Conservation (phyloP, 1,140 invertebrate genomes). For the Spodoptera frugiperda region DNA sequence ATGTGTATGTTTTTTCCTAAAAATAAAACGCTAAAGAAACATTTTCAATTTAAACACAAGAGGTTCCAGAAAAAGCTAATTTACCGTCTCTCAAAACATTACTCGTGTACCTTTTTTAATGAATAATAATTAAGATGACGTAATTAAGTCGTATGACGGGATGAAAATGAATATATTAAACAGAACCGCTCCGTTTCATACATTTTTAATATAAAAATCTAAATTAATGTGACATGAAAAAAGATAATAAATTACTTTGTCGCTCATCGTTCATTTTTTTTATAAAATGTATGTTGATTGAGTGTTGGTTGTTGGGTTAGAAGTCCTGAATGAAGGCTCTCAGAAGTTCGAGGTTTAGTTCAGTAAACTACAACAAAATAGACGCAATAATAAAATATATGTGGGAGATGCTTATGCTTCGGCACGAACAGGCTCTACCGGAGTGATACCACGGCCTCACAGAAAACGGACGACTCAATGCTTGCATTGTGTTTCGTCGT, state of each 20-base stretch:
- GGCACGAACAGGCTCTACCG: too few species aligned
- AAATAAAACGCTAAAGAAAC: too few species aligned
- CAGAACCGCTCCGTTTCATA: not conserved
- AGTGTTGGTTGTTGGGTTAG: not conserved
- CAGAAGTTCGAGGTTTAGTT: too few species aligned
- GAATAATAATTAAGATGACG: slow-evolving; percentile 12
- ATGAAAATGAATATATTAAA: slow-evolving; percentile 39
- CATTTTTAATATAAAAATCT: not conserved
- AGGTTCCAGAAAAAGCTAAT: not conserved
- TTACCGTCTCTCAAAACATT: not conserved
- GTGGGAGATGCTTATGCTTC: too few species aligned
- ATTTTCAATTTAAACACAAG: too few species aligned
- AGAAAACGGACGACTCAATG: too few species aligned
- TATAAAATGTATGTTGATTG: not conserved
- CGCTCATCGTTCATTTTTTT: not conserved
- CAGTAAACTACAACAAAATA: too few species aligned
- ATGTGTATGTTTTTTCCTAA: too few species aligned
- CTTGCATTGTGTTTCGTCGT: too few species aligned
- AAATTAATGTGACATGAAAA: not conserved
- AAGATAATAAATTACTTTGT: not conserved
- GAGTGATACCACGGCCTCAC: too few species aligned
- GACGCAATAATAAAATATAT: too few species aligned
- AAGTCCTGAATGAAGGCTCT: too few species aligned
- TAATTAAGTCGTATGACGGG: slow-evolving; percentile 7
- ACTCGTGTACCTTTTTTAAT: not conserved